Conservation (phyloP, 2,113 vertebrate species). For the Fulica atra region DNA sequence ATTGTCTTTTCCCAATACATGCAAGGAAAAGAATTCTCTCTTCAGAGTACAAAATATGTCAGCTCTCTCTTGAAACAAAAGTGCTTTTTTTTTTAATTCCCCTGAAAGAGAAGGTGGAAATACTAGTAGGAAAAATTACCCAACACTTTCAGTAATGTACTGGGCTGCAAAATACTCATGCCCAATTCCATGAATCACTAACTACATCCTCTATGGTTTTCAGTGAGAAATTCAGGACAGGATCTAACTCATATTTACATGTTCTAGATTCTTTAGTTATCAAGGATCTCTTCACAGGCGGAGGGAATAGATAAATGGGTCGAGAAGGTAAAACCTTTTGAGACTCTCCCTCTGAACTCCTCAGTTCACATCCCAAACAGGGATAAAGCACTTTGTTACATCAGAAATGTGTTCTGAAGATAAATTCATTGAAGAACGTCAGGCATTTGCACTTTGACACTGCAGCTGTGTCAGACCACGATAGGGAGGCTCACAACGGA, state of each 20-base stretch:
- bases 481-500: background rate
- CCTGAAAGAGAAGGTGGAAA: background rate
- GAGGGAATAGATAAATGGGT: background rate
- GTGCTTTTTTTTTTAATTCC: background rate
- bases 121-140: background rate
- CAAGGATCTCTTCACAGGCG: background rate
- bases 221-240: background rate
- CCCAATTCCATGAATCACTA: background rate
- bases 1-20: background rate
- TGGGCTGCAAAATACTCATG: background rate
- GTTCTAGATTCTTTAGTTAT: background rate
- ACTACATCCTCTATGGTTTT: background rate
- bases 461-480: background rate
- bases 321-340: background rate
- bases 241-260: background rate
- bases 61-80: background rate
- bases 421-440: slow-evolving; percentile 20
- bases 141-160: background rate
- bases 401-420: background rate
- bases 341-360: background rate
- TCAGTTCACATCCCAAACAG: background rate
- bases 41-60: background rate
- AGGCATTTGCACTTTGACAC: slow-evolving; percentile 46
- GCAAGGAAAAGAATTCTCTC: background rate
- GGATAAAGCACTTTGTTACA: background rate